phyloP scores from a whole-genome alignment of 1,140 invertebrate genomes.

The Drosophila bifasciata region DNA sequence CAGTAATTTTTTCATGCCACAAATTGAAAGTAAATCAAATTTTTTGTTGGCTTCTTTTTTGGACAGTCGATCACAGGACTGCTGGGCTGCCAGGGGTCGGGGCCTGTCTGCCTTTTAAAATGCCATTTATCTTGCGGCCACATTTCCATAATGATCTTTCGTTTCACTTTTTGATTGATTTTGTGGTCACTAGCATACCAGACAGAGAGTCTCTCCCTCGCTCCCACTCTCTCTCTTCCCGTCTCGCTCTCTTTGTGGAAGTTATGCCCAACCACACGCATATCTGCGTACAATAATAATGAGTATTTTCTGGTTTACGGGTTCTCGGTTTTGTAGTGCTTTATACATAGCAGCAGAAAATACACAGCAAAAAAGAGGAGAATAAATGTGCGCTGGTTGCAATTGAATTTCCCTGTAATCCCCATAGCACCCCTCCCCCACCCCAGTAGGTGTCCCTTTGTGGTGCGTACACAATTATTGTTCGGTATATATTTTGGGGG shows the following conservation, averaged over 20 bases:
- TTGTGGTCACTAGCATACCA: conserved; percentile 54
- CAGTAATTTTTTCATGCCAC: not conserved
- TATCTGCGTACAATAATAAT: conserved; percentile 61
- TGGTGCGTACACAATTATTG: conserved; percentile 71
- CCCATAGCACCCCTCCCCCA: not conserved
- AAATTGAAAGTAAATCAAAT: conserved; percentile 37
- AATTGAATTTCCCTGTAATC: conserved; percentile 61
- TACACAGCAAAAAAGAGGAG: not conserved
- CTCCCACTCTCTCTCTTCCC: too few species aligned
- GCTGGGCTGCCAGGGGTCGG: not conserved
- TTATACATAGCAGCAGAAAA: not conserved
- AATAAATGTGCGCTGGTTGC: conserved; percentile 49
- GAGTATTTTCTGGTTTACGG: conserved; percentile 59
- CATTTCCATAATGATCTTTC: conserved; percentile 62
- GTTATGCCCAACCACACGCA: conserved; percentile 47
- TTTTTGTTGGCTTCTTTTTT: conserved; percentile 32
- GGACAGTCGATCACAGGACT: conserved; percentile 38
- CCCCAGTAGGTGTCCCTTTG: not conserved
- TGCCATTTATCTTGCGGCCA: conserved; percentile 66
- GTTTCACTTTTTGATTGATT: conserved; percentile 69
- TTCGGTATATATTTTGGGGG: conserved; percentile 10
- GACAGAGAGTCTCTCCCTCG: conserved; percentile 27
- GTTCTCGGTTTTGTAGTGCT: conserved; percentile 9
- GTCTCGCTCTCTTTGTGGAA: conserved; percentile 17
- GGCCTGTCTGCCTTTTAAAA: conserved; percentile 60